A percentile compares a stretch with the other conserved stretches of the same genome.
Evolutionary conservation across 2,797 vertebrate species (phyloP).

Genomic region (Pseudomugil tenellus): DNA sequence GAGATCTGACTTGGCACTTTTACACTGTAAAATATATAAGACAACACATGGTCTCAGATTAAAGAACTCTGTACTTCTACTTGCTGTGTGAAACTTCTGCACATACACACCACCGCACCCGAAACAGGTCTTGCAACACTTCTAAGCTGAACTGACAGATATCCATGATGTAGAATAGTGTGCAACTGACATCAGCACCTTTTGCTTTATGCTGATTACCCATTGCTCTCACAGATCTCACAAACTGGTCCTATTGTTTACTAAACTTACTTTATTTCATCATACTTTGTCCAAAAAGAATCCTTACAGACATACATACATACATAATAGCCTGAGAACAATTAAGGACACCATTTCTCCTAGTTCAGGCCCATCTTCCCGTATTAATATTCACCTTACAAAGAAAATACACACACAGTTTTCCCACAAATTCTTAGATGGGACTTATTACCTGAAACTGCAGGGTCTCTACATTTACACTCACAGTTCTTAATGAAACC

Average conservation of each 20-base stretch:
- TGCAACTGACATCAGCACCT: conserved; percentile 32
- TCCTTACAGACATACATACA: too few relatives aligned
- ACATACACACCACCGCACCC: conserved; percentile 7
- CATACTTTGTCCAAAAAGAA: too few relatives aligned
- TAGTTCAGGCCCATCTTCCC: conserved; percentile 9
- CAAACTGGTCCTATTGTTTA: too few relatives aligned
- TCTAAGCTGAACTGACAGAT: conserved; percentile 33
- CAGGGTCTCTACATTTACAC: conserved; percentile 36
- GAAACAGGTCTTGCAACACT: conserved; percentile 36
- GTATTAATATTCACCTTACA: conserved; percentile 46
- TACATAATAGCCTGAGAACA: background rate
- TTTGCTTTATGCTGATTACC: conserved; percentile 12
- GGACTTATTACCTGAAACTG: conserved; percentile 49
- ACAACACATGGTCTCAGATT: conserved; percentile 22
- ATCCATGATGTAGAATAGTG: conserved; percentile 36
- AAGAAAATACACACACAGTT: conserved; percentile 41
- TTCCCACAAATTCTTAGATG: conserved; percentile 52
- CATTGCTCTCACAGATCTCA: too few relatives aligned
- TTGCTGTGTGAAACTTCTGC: conserved; percentile 1
- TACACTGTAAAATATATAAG: conserved; percentile 19
- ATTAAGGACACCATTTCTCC: background rate
- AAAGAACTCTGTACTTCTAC: conserved; percentile 24
- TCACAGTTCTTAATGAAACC: conserved; percentile 43
- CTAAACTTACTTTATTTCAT: too few relatives aligned
- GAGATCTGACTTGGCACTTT: conserved; percentile 15